Evolutionary conservation across 2,797 vertebrate genomes (phyloP), one percentile per base, ranked within the genome.

Genomic region (Rhabdomys pumilio): DNA sequence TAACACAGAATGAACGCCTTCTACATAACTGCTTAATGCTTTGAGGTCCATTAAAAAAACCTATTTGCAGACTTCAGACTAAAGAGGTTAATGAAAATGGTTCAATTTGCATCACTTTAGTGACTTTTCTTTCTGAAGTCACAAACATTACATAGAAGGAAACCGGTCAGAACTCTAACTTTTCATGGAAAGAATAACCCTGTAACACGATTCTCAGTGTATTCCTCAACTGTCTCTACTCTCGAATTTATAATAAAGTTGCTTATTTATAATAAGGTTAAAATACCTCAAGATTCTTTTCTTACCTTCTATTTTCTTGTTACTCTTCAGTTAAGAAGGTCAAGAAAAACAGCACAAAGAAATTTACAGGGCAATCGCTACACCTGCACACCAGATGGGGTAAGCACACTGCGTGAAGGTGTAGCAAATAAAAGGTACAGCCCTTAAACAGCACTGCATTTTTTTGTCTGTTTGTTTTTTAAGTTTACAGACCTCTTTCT

Each of bases 261-360:
- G 47, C 67, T n/a, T 10, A 57, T 17, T 75, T 79, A 83, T 89
- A 11, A 83, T 89, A 11, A 38, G 26, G 94, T 77, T 73, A 97
- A 19, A 44, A 77, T 12, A 94, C 80, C 8, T 73, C 8, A 95
- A 90, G 83, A 91, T 1, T 5, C 96, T 87, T 84, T 50, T 63
- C 81, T 86, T 93, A 94, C 89, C 63, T 84, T 92, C 55, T 94
- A 89, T 97, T 97, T 63, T 89, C 80, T 95, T 44, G 50, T 86
- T 94, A 97, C 79, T 59, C 20, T 96, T 93, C 34, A 38, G 22
- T 55, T 87, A 41, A 57, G 44, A 65, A 84, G n/a, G 89, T 24
- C 41, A 87, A 93, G 47, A 38, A 77, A 93, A 83, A 89, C 0
- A 92, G 29, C 53, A 22, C 53, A 93, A 93, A 93, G 26, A 5